Evolutionary conservation across 92 coral and sea anemone genomes (phyloP), one percentile per base, ranked within the genome.

Genomic region (Virgularia gustaviana): DNA sequence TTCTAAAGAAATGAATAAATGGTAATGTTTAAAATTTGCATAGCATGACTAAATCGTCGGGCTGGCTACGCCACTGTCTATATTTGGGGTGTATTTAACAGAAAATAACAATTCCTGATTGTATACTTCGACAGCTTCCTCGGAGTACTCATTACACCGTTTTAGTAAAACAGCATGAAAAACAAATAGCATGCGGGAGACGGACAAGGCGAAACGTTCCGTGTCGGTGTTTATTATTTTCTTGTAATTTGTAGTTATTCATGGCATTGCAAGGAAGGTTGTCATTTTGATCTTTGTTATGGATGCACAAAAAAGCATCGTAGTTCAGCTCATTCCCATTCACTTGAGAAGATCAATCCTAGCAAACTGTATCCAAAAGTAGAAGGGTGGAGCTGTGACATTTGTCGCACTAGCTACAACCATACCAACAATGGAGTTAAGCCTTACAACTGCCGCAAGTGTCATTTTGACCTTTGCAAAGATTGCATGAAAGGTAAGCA

Each of bases 201-300:
- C n/a, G n/a, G n/a, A n/a, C n/a, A n/a, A n/a, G n/a, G n/a, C n/a
- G n/a, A n/a, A n/a, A n/a, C n/a, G n/a, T n/a, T n/a, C n/a, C n/a
- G n/a, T n/a, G n/a, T n/a, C n/a, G n/a, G n/a, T n/a, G 2, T 16
- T 19, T 13, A 47, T 2, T 13, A 47, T 25, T 2, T 51, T 55
- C 38, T 60, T 60, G 31, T 28, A 35, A 8, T 58, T 58, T 24
- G 28, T 39, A 63, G 70, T 12, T 43, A 35, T 2, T 32, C 70
- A 1, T 63, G 70, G 70, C 70, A 37, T 63, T 63, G 70, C 23
- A 37, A 55, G 22, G 30, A 36, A 36, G 43, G 70, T n/a, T 63
- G 70, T 32, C 16, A 37, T 0, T 63, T 16, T 39, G 49, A 63
- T 28, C 13, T 63, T 12, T 63, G 70, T 18, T 36, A 35, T 63